A percentile compares a stretch with the other conserved stretches of the same genome.
These are phyloP conservation scores for Borostomias antarcticus DNA, from an alignment of 2,797 vertebrate genomes.

Conservation along the genomic window DNA sequence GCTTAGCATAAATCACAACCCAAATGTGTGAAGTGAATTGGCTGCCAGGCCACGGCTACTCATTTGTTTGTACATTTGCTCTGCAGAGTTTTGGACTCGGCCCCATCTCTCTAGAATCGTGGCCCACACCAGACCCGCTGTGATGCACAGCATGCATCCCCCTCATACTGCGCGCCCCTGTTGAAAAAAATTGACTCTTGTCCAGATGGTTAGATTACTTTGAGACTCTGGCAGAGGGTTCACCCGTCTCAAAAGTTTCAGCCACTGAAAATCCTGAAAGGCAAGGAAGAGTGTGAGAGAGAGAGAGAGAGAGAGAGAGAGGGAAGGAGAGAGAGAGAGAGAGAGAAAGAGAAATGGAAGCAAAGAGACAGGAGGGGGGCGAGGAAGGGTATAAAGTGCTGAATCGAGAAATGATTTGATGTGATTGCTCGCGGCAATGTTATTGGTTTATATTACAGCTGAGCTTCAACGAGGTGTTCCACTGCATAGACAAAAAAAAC, in stretches of 20 bases:
- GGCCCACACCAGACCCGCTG: constrained; percentile 30
- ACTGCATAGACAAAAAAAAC: constrained; percentile 8
- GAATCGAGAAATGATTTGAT: constrained; percentile 55
- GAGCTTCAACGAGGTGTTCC: constrained; percentile 28
- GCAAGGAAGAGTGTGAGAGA: too few relatives aligned
- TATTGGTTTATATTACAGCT: constrained; percentile 48
- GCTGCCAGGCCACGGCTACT: neutral
- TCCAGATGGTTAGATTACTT: constrained; percentile 65
- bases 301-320: neutral
- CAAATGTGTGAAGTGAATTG: neutral
- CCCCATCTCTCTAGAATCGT: constrained; percentile 40
- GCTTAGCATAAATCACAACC: constrained; percentile 19
- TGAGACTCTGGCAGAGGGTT: constrained; percentile 44
- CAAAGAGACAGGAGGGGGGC: constrained; percentile 15
- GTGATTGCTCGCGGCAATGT: constrained; percentile 54
- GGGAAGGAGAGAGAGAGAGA: neutral
- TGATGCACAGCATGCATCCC: constrained; percentile 33
- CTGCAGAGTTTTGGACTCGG: neutral
- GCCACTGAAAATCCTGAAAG: constrained; percentile 45
- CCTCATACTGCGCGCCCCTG: constrained; percentile 37
- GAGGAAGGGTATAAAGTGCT: constrained; percentile 45
- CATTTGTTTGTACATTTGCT: neutral
- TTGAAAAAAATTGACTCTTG: constrained; percentile 50
- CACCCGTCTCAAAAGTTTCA: constrained; percentile 47
- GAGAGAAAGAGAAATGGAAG: constrained; percentile 25